These are phyloP conservation scores for Psammodynastes pulverulentus DNA, from an alignment of 2,113 vertebrate species.

Conservation along the genomic window DNA sequence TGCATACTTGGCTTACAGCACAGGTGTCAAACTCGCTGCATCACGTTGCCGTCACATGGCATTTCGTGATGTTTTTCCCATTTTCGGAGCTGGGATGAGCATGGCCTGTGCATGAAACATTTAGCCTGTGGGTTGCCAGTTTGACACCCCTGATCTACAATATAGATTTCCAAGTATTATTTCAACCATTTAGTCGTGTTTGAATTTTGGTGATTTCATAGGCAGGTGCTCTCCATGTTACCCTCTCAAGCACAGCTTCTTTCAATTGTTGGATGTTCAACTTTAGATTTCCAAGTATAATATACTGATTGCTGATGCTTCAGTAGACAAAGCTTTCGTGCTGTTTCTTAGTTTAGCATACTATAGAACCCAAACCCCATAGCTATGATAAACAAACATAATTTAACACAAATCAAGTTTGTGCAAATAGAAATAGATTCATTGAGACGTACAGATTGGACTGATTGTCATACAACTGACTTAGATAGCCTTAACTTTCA, in stretches of 20 bases:
- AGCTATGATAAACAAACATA: background rate
- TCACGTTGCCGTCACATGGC: too few relatives aligned
- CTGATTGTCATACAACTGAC: background rate
- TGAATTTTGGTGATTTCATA: background rate
- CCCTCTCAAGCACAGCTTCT: background rate
- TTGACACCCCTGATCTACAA: background rate
- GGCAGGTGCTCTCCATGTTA: background rate
- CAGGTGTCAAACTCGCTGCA: too few relatives aligned
- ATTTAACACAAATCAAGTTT: background rate
- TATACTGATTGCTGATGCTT: background rate
- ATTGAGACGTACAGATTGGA: background rate
- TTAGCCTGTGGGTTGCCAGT: too few relatives aligned
- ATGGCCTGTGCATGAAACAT: too few relatives aligned
- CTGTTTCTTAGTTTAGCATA: background rate
- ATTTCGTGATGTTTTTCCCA: too few relatives aligned
- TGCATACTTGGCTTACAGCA: background rate
- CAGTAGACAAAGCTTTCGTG: background rate
- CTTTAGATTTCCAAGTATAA: background rate
- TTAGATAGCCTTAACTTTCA: background rate
- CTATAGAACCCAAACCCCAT: background rate
- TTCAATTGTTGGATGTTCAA: background rate
- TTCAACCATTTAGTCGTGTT: background rate
- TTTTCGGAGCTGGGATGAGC: too few relatives aligned
- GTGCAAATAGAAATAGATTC: background rate
- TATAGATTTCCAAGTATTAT: background rate